Conservation (phyloP, 2,888 invertebrate genomes). For the Temnothorax unifasciatus region DNA sequence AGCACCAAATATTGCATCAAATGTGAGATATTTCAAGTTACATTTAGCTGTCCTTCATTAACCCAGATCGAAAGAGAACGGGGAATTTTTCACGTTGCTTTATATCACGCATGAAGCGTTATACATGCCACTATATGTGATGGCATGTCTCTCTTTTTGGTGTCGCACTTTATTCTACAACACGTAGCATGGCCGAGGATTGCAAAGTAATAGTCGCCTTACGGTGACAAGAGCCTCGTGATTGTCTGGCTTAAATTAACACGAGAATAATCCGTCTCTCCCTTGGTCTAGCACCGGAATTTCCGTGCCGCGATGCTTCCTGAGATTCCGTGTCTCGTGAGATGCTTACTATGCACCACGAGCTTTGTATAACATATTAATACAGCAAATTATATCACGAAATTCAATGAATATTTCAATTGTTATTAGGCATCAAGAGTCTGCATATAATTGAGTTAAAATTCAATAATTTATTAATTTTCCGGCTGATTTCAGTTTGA, state of each 20-base stretch:
- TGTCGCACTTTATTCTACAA: conserved; percentile 24
- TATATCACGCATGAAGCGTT: conserved; percentile 17
- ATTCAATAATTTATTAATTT: conserved; percentile 5
- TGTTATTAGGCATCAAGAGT: not conserved
- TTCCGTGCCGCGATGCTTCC: conserved; percentile 15
- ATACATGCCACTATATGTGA: conserved; percentile 1
- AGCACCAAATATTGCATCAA: not conserved
- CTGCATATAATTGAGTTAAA: not conserved
- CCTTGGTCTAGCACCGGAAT: conserved; percentile 14
- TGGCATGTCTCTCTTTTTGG: not conserved
- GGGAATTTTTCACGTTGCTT: conserved; percentile 19
- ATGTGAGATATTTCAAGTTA: conserved; percentile 7
- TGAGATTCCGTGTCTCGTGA: conserved; percentile 6
- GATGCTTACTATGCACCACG: not conserved
- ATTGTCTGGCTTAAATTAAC: conserved; percentile 45
- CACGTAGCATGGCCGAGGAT: conserved; percentile 4
- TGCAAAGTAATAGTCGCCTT: conserved; percentile 37
- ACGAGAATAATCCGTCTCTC: conserved; percentile 41
- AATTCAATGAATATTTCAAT: conserved; percentile 6
- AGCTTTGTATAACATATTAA: conserved; percentile 25
- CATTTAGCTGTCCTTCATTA: conserved; percentile 11
- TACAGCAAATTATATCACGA: not conserved
- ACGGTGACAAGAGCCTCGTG: conserved; percentile 28
- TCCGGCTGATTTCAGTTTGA: not conserved
- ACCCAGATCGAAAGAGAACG: not conserved